These are phyloP conservation scores for Chloromyia formosa DNA, from an alignment of 2,888 invertebrate species.

Conservation along the genomic window DNA sequence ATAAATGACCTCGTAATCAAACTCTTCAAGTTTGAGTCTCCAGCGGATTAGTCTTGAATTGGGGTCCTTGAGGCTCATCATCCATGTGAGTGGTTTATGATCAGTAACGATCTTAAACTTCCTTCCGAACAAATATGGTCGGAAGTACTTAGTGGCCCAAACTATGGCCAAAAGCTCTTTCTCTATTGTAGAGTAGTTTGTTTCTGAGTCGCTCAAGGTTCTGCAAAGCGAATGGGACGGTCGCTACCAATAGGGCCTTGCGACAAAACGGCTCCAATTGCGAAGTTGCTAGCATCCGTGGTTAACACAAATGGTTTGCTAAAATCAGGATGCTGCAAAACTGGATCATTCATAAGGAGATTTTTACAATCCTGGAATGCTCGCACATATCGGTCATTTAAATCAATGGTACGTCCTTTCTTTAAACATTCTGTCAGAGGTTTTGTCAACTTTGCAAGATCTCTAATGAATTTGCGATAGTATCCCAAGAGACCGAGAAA, in stretches of 20 bases:
- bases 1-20: too few relatives aligned
- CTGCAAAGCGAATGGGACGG: conserved; percentile 52
- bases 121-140: conserved; percentile 56
- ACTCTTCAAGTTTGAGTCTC: conserved; percentile 18
- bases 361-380: too few relatives aligned
- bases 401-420: too few relatives aligned
- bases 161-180: conserved; percentile 57
- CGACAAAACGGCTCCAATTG: conserved; percentile 7
- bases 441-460: too few relatives aligned
- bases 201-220: conserved; percentile 49
- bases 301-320: conserved; percentile 6
- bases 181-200: conserved; percentile 54
- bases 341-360: too few relatives aligned
- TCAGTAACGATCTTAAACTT: conserved; percentile 43
- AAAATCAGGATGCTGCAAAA: conserved; percentile 23
- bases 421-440: too few relatives aligned
- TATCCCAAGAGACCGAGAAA: too few relatives aligned
- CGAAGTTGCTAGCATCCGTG: conserved; percentile 22
- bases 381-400: too few relatives aligned
- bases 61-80: conserved; percentile 25
- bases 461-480: too few relatives aligned
- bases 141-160: conserved; percentile 56
- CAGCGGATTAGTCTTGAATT: conserved; percentile 25
- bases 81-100: conserved; percentile 40
- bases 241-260: conserved; percentile 42